Evolutionary conservation across 2,113 vertebrate species (phyloP), one percentile per base, ranked within the genome.

Genomic region (Ophiodon elongatus): DNA sequence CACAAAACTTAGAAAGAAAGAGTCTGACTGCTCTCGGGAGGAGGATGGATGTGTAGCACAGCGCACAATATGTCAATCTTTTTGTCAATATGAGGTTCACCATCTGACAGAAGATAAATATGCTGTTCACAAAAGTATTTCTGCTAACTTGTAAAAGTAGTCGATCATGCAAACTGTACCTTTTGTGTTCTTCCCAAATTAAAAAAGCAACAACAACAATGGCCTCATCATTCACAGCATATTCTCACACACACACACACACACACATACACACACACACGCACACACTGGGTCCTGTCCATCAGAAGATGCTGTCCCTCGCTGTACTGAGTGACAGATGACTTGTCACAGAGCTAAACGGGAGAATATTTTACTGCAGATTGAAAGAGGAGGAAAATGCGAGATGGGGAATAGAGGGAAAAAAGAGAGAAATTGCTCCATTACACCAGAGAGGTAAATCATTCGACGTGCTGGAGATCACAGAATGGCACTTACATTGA

Each of bases 371-470:
- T 92, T 89, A 93, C 88, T 82, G 89, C 77, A 90, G 90, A 92
- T 93, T 85, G 92, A 92, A 93, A 84, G 68, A 88, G 80, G 70
- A 77, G 77, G 83, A 72, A 81, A 80, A 82, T 72, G 85, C 76
- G 76, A 83, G 74, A 88, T 29, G 76, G 76, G 63, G 74, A 86
- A 88, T 10, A 47, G 74, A 77, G 21, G 15, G 3, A 71, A 84
- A 80, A 84, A 68, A 59, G 83, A 82, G 66, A 92, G 86, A 91
- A 95, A 95, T 93, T 90, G 90, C 89, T 89, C 92, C 90, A 94
- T 95, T 95, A 95, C 91, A 89, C 89, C 80, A 83, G 88, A 89
- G 88, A 93, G 88, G 93, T 95, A 95, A 94, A 95, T 95, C 94
- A 94, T 90, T 93, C 73, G 27, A 83, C 83, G 84, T 87, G 82